Evolutionary conservation across 2,113 vertebrate genomes (phyloP).

Genomic region (Trochalopteron elliotii): DNA sequence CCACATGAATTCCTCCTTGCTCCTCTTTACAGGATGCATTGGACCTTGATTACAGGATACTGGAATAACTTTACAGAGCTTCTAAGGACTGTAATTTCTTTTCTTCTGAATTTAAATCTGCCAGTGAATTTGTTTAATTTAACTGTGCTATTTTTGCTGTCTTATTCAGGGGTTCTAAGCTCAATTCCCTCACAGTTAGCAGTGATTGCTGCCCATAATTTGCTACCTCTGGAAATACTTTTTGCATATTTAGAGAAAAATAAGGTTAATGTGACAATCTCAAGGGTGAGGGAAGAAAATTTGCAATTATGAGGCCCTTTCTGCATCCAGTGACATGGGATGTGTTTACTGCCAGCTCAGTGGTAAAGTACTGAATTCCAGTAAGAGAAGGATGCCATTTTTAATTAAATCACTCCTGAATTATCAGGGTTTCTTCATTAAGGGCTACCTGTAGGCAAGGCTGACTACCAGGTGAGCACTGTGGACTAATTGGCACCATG

Average conservation of each 20-base stretch:
- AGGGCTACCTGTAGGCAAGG: neutral
- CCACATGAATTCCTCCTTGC: neutral
- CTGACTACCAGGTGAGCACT: neutral
- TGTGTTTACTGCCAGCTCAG: neutral
- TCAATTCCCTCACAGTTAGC: neutral
- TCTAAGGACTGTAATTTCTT: neutral
- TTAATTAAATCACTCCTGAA: neutral
- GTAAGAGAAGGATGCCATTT: neutral
- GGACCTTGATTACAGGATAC: neutral
- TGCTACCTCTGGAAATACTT: neutral
- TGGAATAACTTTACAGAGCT: neutral
- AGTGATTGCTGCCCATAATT: neutral
- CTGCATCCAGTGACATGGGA: neutral
- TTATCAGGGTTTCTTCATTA: neutral
- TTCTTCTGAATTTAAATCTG: neutral
- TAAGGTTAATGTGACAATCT: neutral
- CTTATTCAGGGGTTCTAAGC: neutral
- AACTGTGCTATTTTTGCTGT: neutral
- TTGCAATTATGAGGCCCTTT: neutral
- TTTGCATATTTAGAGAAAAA: neutral
- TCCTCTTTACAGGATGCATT: neutral
- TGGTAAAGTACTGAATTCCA: neutral
- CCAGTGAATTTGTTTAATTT: neutral
- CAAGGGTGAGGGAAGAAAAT: neutral
- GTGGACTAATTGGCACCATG: neutral